Percentiles rank a stretch among this genome's conserved stretches.
These are phyloP conservation scores for Penaeus chinensis DNA, from an alignment of 1,140 invertebrate species.

Conservation along the genomic window DNA sequence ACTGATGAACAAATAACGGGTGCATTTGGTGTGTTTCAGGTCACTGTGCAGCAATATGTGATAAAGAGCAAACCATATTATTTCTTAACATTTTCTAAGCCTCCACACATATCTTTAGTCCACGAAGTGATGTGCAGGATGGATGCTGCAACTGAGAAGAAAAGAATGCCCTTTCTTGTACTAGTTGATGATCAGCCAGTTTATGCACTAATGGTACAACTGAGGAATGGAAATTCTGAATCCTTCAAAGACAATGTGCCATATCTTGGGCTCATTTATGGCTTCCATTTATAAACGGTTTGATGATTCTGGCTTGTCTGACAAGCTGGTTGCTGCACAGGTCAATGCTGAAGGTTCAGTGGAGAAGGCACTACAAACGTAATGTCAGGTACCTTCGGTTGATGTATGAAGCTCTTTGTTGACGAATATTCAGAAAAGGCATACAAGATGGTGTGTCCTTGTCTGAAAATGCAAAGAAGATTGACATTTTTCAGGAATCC, in stretches of 20 bases:
- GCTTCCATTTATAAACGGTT: constrained; percentile 30
- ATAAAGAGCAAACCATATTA: constrained; percentile 17
- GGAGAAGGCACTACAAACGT: constrained; percentile 6
- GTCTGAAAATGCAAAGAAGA: constrained; percentile 31
- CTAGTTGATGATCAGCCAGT: constrained; percentile 26
- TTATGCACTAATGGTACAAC: constrained; percentile 26
- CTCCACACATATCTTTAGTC: constrained; percentile 27
- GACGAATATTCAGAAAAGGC: not conserved
- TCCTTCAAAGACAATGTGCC: constrained; percentile 5
- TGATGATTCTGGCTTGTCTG: constrained; percentile 36
- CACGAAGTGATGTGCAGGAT: constrained; percentile 36
- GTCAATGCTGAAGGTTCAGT: constrained; percentile 21
- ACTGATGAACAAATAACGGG: constrained; percentile 1
- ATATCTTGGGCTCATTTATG: constrained; percentile 27
- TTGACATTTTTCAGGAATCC: constrained; percentile 10
- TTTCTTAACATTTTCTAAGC: not conserved
- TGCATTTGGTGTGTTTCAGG: not conserved
- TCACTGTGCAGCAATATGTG: not conserved
- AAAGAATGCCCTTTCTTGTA: constrained; percentile 18
- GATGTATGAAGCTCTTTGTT: constrained; percentile 12
- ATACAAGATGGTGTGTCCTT: not conserved
- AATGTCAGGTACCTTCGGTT: not conserved
- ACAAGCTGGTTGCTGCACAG: constrained; percentile 28
- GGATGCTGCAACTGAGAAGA: constrained; percentile 28
- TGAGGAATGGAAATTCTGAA: constrained; percentile 22